A percentile compares a stretch with the other conserved stretches of the same genome.
These are phyloP conservation scores for Drosophila kambysellisi DNA, from an alignment of 2,888 invertebrate species.

Conservation along the genomic window DNA sequence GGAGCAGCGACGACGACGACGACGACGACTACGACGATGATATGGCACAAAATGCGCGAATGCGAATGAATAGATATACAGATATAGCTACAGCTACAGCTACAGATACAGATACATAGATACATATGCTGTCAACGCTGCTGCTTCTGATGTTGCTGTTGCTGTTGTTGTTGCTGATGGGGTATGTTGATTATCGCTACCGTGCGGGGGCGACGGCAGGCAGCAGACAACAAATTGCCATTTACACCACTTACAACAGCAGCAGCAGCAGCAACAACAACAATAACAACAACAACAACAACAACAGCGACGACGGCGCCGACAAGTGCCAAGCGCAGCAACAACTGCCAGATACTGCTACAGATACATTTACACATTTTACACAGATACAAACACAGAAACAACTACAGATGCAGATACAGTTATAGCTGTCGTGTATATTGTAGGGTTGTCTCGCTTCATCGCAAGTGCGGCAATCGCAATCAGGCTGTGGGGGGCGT, in stretches of 20 bases:
- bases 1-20: constrained; percentile 35
- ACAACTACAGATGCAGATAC: constrained; percentile 24
- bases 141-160: constrained; percentile 14
- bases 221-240: constrained; percentile 77
- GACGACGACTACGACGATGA: constrained; percentile 52
- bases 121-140: constrained; percentile 62
- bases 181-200: constrained; percentile 63
- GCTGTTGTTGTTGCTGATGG: constrained; percentile 15
- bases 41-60: constrained; percentile 76
- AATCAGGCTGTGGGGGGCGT: constrained; percentile 59
- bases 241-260: constrained; percentile 78
- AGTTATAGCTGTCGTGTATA: neutral
- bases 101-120: constrained; percentile 17
- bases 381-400: constrained; percentile 28
- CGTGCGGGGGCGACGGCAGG: constrained; percentile 66
- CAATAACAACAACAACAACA: constrained; percentile 23
- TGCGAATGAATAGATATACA: constrained; percentile 62
- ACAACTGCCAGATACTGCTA: constrained; percentile 19
- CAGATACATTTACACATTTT: constrained; percentile 18
- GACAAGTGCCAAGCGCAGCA: constrained; percentile 45
- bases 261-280: constrained; percentile 32
- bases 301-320: constrained; percentile 32
- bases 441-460: constrained; percentile 67
- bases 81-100: constrained; percentile 13
- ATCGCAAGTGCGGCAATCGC: constrained; percentile 39